Conservation (phyloP, 92 coral and sea anemone genomes). For the Muricea muricata region DNA sequence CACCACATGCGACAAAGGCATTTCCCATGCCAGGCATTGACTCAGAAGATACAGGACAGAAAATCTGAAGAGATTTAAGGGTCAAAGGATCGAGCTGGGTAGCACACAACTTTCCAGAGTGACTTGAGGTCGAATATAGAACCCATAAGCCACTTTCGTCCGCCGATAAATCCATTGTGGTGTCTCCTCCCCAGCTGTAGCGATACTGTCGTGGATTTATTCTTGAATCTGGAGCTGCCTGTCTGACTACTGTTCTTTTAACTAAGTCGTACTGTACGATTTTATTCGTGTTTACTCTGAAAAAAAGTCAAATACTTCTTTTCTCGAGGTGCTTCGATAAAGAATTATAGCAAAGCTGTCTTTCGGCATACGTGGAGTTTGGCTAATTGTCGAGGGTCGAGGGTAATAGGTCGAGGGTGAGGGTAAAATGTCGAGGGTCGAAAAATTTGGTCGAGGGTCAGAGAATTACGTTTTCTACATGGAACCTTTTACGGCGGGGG, state of each 20-base stretch:
- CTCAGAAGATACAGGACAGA: background rate
- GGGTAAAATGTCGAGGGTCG: too few species aligned
- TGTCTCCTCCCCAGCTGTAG: constrained; percentile 44
- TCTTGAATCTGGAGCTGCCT: too few species aligned
- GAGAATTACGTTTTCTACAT: too few species aligned
- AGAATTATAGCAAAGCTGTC: too few species aligned
- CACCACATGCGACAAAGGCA: constrained; percentile 65
- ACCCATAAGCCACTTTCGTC: constrained; percentile 69
- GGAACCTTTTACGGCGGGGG: too few species aligned
- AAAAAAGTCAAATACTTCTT: background rate
- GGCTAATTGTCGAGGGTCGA: too few species aligned
- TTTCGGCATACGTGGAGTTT: too few species aligned
- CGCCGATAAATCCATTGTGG: constrained; percentile 55
- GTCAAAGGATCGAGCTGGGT: background rate
- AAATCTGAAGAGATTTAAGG: background rate
- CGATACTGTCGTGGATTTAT: background rate
- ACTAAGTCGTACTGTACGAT: background rate
- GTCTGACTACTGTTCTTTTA: too few species aligned
- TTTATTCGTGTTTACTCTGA: background rate
- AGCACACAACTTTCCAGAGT: constrained; percentile 12
- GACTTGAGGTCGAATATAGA: constrained; percentile 22
- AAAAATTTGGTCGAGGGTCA: too few species aligned
- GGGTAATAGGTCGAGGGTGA: too few species aligned
- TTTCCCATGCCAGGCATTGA: constrained; percentile 40
- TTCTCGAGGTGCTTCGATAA: too few species aligned